phyloP scores from a whole-genome alignment of 2,113 vertebrate species.

The Cervus canadensis region DNA sequence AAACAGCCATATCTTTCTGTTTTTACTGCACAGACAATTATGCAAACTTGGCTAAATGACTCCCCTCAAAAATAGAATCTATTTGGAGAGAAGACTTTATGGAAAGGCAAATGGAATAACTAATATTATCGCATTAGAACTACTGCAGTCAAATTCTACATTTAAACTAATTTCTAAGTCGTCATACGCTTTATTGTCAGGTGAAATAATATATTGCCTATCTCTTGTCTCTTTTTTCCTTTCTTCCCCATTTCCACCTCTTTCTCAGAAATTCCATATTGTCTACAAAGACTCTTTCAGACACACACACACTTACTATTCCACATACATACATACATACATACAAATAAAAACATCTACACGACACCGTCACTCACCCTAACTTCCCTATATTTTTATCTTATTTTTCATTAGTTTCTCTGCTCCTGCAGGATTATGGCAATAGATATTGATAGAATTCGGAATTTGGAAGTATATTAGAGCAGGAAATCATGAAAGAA shows the following conservation, averaged over 20 bases:
- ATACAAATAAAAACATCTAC: background rate
- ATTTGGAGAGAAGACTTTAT: background rate
- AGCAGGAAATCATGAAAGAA: background rate
- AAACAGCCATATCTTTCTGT: background rate
- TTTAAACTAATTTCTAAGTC: background rate
- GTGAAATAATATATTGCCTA: background rate
- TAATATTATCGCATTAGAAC: background rate
- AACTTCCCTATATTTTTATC: background rate
- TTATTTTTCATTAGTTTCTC: background rate
- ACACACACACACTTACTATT: background rate
- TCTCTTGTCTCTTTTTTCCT: background rate
- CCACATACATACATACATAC: background rate
- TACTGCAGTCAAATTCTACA: background rate
- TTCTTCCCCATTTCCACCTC: background rate
- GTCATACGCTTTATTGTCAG: background rate
- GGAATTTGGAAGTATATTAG: background rate
- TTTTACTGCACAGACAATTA: background rate
- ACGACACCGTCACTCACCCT: fast-evolving
- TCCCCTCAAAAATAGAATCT: background rate
- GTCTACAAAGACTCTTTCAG: background rate
- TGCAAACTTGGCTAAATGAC: background rate
- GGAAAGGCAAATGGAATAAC: background rate
- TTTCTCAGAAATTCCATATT: background rate
- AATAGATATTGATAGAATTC: background rate
- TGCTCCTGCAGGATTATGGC: background rate